Base-by-base conservation (phyloP, 2,797 vertebrate species). In the Huso huso region DNA sequence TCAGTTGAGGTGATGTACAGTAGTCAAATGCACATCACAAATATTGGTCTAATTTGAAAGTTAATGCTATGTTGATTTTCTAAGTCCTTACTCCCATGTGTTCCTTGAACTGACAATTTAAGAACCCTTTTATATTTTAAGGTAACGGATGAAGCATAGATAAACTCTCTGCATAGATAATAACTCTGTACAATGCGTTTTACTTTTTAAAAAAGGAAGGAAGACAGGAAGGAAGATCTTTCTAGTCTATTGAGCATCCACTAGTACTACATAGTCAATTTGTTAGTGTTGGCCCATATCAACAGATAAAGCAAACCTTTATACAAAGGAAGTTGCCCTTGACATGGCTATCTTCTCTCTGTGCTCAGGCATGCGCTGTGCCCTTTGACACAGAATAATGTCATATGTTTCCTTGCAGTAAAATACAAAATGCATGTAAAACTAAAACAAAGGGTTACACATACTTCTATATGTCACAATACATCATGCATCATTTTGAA, bases 221-320 rank as follows among this genome's bases (percentile, higher is more conserved):
- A 77, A 79, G 73, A 84, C 79, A 82, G 80, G 75, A 85, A 78
- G 78, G 84, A 83, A 79, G 80, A 79, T 66, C 73, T 79, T 81
- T 78, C 77, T 68, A 70, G 76, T 82, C 82, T 74, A 78, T 73
- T n/a, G 80, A 79, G 75, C 48, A 67, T 78, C 78, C 68, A 71
- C 64, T 73, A 74, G 77, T 70, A 72, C 75, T 69, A 77, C 77
- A 79, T 83, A 75, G 70, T 79, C 76, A 58, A 64, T 79, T 73
- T 90, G 83, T 87, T 90, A 71, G 73, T 84, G 77, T 87, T 90
- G 88, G 89, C 85, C 67, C 55, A 67, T 64, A 51, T 72, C 76
- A 78, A 79, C 69, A 74, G 77, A 68, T 71, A 85, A 90, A 89
- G 88, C 76, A 87, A 88, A 89, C 86, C 74, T 72, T 82, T 73